Base-by-base conservation (phyloP, 2,888 invertebrate species). In the Congeria kusceri region DNA sequence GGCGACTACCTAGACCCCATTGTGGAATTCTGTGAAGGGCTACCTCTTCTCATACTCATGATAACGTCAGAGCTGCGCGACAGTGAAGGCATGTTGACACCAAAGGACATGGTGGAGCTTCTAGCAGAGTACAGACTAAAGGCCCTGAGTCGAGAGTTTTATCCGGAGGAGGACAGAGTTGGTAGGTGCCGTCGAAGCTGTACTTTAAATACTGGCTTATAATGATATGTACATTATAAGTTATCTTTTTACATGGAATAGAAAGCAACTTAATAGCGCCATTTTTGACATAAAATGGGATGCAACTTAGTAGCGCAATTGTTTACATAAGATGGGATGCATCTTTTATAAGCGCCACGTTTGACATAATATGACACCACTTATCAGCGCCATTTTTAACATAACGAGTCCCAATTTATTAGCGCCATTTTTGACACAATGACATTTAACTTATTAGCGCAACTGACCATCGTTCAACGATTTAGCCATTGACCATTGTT, bases 1-100 rank as follows among this genome's bases (percentile, higher is more conserved):
- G 85, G 81, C 7, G 64, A 72, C 9, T 76, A 76, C 57, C 57
- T 77, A 27, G 72, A 77, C 11, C 32, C 57, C n/a, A 86, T 87
- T 62, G 78, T 85, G 5, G 66, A 61, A 18, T 66, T 80, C 1
- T 82, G 85, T 67, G 82, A 80, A 58, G 71, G 77, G 1, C 62
- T 87, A 39, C 86, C 87, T n/a, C 59, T 85, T 27, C 74, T 84
- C 15, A 72, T 85, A 46, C 46, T 84, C 47, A 77, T 87, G 76
- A 78, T 77, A 56, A 81, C 75, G 23, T 70, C 79, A 28, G 84
- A 85, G 64, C 63, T 87, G 47, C 73, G 64, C 7, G 79, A 75
- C n/a, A 77, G 78, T n/a, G 71, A 68, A 28, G 70, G 73, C 7
- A 46, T 75, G 44, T 53, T 85, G 11, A 80, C 67, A 1, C 81